These are phyloP conservation scores for Seriola dumerili DNA, from an alignment of 2,113 vertebrate species.

Conservation along the genomic window DNA sequence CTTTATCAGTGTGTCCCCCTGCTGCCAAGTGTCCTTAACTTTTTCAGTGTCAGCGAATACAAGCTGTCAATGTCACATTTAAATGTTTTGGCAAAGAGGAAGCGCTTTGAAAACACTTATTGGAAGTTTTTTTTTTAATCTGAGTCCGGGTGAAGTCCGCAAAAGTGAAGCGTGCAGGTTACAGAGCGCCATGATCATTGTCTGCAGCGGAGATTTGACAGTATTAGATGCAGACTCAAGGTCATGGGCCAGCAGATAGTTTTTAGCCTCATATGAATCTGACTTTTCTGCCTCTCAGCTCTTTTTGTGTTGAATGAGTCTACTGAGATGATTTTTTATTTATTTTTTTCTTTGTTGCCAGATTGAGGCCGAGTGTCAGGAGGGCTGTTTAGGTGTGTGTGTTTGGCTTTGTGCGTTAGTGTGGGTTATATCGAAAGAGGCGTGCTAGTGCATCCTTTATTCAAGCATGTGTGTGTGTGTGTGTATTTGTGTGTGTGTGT, in stretches of 20 bases:
- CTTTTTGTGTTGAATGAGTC: conserved; percentile 69
- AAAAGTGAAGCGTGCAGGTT: not conserved
- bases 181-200: not conserved
- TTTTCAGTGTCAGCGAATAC: conserved; percentile 2
- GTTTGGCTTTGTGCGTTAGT: conserved; percentile 46
- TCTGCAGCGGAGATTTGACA: conserved; percentile 7
- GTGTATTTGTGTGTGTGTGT: conserved; percentile 19
- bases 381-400: conserved; percentile 75
- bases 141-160: not conserved
- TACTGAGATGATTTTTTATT: conserved; percentile 48
- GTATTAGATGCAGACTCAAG: conserved; percentile 15
- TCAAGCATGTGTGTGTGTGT: conserved; percentile 38
- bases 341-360: conserved; percentile 66
- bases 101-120: not conserved
- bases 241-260: conserved; percentile 34
- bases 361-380: conserved; percentile 74
- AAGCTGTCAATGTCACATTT: conserved; percentile 12
- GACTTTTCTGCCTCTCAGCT: conserved; percentile 70
- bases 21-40: conserved; percentile 11
- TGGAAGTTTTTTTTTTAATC: not conserved
- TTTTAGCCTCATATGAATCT: conserved; percentile 59
- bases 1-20: conserved; percentile 1
- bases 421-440: conserved; percentile 49
- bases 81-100: conserved; percentile 10
- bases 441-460: conserved; percentile 59